phyloP scores from a whole-genome alignment of 2,888 invertebrate species.

The Ornithoptera alexandrae region DNA sequence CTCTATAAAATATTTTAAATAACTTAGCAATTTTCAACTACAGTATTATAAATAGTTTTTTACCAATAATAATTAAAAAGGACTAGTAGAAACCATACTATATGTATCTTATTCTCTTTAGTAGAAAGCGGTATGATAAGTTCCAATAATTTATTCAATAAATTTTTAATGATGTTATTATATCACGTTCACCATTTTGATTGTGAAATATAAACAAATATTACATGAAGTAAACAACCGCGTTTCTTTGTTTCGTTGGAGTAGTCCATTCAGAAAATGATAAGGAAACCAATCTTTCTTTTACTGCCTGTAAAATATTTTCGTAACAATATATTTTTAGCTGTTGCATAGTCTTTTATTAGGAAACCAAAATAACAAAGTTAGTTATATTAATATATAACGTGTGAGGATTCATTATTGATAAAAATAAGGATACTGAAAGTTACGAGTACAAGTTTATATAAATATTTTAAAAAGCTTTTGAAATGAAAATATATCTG shows the following conservation, averaged over 20 bases:
- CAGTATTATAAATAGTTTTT: not conserved
- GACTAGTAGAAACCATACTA: too few species aligned
- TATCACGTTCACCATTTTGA: not conserved
- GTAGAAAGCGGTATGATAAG: too few species aligned
- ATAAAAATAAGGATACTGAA: not conserved
- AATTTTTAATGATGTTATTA: too few species aligned
- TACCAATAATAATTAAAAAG: too few species aligned
- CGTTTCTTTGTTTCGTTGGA: not conserved
- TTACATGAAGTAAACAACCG: not conserved
- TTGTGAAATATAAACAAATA: not conserved
- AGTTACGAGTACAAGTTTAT: too few species aligned
- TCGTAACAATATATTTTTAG: not conserved
- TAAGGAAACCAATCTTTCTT: not conserved
- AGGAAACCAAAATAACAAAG: not conserved
- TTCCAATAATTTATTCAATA: too few species aligned
- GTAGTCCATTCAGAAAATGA: not conserved
- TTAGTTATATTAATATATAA: not conserved
- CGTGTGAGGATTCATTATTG: not conserved
- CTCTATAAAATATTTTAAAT: not conserved
- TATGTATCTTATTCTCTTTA: not conserved
- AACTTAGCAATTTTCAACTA: not conserved
- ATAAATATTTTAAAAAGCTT: too few species aligned
- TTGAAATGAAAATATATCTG: too few species aligned
- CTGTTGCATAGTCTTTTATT: not conserved
- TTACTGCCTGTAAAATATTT: constrained; percentile 6